Evolutionary conservation across 2,797 vertebrate species (phyloP).

Genomic region (Phalanger gymnotis): DNA sequence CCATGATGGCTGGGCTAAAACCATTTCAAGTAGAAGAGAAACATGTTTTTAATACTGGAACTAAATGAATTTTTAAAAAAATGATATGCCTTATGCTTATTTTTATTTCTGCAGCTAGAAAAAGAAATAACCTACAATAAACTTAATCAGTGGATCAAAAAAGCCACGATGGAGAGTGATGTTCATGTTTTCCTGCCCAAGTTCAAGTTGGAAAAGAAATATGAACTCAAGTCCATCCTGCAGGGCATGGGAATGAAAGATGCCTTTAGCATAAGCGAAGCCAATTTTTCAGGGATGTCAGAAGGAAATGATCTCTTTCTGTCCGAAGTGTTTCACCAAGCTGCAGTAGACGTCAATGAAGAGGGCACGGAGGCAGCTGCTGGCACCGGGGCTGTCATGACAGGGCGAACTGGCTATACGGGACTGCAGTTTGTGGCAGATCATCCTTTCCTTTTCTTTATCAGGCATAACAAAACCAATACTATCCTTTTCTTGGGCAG

Average conservation of each 20-base stretch:
- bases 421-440: conserved; percentile 82
- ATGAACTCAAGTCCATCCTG: conserved; percentile 88
- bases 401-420: conserved; percentile 80
- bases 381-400: conserved; percentile 83
- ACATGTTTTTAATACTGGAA: background rate
- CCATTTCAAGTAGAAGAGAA: background rate
- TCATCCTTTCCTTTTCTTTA: conserved; percentile 87
- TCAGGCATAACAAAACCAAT: conserved; percentile 80
- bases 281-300: conserved; percentile 91
- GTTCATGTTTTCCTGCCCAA: conserved; percentile 88
- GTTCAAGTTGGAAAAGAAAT: conserved; percentile 89
- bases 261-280: conserved; percentile 83
- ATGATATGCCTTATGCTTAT: conserved; percentile 48
- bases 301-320: conserved; percentile 85
- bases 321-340: conserved; percentile 92
- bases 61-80: background rate
- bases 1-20: background rate
- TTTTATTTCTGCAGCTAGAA: conserved; percentile 87
- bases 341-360: conserved; percentile 93
- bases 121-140: conserved; percentile 87
- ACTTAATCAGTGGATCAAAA: conserved; percentile 88
- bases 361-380: conserved; percentile 93
- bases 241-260: conserved; percentile 91
- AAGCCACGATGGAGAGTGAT: conserved; percentile 86
- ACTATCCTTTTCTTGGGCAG: conserved; percentile 83